These are phyloP conservation scores for Osmerus mordax DNA, from an alignment of 2,113 vertebrate genomes.

Conservation along the genomic window DNA sequence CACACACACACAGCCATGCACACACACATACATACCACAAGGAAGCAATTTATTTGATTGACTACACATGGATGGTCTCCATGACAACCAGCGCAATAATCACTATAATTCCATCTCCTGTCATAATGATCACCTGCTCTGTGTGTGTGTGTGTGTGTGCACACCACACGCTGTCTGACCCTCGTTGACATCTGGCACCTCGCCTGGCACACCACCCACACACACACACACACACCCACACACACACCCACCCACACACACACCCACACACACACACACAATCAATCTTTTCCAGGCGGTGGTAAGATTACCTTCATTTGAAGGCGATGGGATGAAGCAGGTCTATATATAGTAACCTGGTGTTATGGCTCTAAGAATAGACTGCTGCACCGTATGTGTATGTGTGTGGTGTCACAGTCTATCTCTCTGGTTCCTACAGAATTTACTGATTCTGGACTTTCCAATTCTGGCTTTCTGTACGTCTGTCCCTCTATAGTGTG, in stretches of 20 bases:
- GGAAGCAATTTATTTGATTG: not conserved
- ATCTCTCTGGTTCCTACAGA: no score
- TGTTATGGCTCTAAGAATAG: constrained; percentile 38
- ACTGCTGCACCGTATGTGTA: constrained; percentile 6
- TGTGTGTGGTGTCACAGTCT: constrained; percentile 6
- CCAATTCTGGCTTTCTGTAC: not conserved
- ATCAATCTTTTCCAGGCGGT: not conserved
- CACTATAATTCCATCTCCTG: not conserved
- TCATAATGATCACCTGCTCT: not conserved
- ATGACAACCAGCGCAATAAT: not conserved
- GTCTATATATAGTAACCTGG: constrained; percentile 23
- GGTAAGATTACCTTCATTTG: constrained; percentile 37
- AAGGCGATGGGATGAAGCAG: constrained; percentile 29
- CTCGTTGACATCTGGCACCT: not conserved
- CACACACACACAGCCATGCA: not conserved
- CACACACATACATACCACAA: not conserved
- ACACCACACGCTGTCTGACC: not conserved
- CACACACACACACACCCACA: no score
- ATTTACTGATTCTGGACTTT: no score
- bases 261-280: not conserved
- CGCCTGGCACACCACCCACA: not conserved
- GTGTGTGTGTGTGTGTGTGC: not conserved
- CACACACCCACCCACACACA: no score
- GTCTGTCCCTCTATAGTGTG: constrained; percentile 2
- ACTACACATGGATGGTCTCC: not conserved